These are phyloP conservation scores for Ceryle rudis DNA, from an alignment of 2,797 vertebrate genomes.

Conservation along the genomic window DNA sequence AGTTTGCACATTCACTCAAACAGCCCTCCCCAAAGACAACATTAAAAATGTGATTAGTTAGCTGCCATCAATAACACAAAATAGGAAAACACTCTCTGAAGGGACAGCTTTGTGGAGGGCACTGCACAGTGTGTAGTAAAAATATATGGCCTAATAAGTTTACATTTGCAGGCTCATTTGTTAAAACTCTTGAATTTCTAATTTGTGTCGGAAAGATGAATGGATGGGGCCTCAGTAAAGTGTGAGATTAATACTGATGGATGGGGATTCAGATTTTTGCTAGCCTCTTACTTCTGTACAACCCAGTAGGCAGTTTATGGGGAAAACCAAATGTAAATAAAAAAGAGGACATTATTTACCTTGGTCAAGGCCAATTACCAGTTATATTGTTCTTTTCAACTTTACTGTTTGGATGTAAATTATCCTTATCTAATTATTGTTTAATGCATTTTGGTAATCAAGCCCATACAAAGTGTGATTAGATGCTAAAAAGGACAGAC, in stretches of 20 bases:
- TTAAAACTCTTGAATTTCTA: constrained; percentile 93
- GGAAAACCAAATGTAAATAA: constrained; percentile 84
- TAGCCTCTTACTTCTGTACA: constrained; percentile 82
- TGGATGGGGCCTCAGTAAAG: constrained; percentile 84
- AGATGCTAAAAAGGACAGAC: constrained; percentile 70
- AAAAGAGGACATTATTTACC: constrained; percentile 83
- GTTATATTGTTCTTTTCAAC: constrained; percentile 80
- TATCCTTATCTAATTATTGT: constrained; percentile 81
- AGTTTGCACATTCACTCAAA: constrained; percentile 87
- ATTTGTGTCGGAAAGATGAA: constrained; percentile 99
- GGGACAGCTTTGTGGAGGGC: constrained; percentile 86
- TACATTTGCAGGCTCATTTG: constrained; percentile 91
- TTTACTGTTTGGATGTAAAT: constrained; percentile 77
- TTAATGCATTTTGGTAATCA: constrained; percentile 79
- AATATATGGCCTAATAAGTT: constrained; percentile 94
- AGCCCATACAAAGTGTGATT: constrained; percentile 73
- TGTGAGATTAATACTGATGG: constrained; percentile 87
- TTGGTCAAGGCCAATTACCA: constrained; percentile 83
- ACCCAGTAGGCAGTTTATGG: constrained; percentile 83
- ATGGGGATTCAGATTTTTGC: constrained; percentile 84
- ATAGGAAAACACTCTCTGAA: constrained; percentile 89
- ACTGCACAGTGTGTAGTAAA: constrained; percentile 90
- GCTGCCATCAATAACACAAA: constrained; percentile 89
- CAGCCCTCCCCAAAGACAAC: constrained; percentile 87
- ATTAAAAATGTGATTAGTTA: constrained; percentile 92